phyloP scores from a whole-genome alignment of 2,113 vertebrate genomes.

The Ardeotis arabs region DNA sequence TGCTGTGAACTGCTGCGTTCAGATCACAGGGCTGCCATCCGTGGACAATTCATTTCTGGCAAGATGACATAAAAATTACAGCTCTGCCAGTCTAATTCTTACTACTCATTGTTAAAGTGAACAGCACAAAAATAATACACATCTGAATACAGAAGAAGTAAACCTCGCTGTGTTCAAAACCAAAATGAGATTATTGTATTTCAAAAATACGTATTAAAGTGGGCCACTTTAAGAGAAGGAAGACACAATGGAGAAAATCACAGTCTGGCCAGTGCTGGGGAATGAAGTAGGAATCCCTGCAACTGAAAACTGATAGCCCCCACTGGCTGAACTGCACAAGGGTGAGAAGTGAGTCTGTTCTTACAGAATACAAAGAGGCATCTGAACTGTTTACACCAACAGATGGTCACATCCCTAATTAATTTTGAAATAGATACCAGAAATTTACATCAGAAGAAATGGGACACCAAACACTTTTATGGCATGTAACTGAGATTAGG shows the following conservation, averaged over 20 bases:
- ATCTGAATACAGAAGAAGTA: neutral
- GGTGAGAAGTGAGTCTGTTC: neutral
- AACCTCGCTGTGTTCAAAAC: neutral
- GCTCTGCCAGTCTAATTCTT: neutral
- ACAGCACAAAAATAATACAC: neutral
- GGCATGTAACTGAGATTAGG: neutral
- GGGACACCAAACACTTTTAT: neutral
- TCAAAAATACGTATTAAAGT: neutral
- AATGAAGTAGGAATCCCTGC: neutral
- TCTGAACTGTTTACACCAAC: neutral
- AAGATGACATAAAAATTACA: neutral
- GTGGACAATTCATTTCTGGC: neutral
- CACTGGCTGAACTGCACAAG: accelerated
- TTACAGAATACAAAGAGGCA: neutral
- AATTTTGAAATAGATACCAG: neutral
- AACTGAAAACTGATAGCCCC: neutral
- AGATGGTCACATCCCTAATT: neutral
- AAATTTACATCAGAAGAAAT: neutral
- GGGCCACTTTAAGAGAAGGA: neutral
- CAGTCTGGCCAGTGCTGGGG: neutral
- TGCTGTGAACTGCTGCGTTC: neutral
- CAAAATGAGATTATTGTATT: neutral
- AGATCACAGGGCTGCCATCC: neutral
- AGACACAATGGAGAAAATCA: neutral
- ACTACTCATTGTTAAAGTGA: neutral